phyloP scores from a whole-genome alignment of 2,888 invertebrate species.

The Eubasilissa splendida region DNA sequence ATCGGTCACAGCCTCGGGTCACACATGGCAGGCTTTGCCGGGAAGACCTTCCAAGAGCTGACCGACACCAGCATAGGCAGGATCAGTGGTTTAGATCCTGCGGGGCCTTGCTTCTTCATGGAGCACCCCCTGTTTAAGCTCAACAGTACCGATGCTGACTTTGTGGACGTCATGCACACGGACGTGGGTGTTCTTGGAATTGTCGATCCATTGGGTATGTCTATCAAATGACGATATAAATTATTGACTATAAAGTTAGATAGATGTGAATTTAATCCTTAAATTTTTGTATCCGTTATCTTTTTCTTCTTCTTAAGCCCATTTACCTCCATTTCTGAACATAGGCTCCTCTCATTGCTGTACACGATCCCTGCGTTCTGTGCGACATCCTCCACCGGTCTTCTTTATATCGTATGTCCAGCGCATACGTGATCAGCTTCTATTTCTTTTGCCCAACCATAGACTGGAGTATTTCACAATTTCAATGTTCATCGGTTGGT shows the following conservation, averaged over 20 bases:
- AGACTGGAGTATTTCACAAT: too few species aligned
- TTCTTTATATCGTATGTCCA: too few species aligned
- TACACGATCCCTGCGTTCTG: too few species aligned
- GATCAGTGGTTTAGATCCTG: conserved; percentile 52
- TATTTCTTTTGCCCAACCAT: too few species aligned
- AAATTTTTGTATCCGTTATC: background rate
- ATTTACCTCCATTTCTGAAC: background rate
- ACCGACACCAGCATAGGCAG: conserved; percentile 50
- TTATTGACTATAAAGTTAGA: too few species aligned
- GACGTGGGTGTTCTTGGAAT: conserved; percentile 48
- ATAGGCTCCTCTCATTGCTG: too few species aligned
- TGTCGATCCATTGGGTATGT: conserved; percentile 44
- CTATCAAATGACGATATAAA: background rate
- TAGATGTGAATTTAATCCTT: background rate
- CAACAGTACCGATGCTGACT: conserved; percentile 45
- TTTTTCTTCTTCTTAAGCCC: too few species aligned
- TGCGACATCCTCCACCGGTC: too few species aligned
- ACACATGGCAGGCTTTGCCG: conserved; percentile 54
- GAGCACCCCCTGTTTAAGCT: conserved; percentile 38
- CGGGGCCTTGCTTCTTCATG: conserved; percentile 57
- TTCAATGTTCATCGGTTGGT: too few species aligned
- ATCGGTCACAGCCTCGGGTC: conserved; percentile 55
- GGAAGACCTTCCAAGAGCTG: conserved; percentile 40
- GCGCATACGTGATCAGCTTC: too few species aligned
- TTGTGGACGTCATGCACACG: conserved; percentile 55